Evolutionary conservation across 2,888 invertebrate species (phyloP), one percentile per base, ranked within the genome.

Genomic region (Rambutsinella grinnellia): DNA sequence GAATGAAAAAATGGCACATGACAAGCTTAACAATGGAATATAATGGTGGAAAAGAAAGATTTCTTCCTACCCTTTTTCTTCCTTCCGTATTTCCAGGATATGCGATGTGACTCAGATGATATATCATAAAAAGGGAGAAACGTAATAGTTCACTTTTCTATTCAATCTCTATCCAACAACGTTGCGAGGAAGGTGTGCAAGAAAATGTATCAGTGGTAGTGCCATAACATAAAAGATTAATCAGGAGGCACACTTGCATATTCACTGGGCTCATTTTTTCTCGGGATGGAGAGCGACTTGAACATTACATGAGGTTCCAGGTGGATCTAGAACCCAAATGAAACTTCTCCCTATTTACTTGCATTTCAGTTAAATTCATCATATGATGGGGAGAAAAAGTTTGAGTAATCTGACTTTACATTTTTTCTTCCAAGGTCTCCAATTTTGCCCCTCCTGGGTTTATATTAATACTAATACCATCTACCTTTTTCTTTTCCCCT

Each of bases 181-280:
- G 23, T 19, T 19, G 21, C 24, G 61, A 75, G 49, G 21, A 51
- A 54, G 56, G 49, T 23, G 23, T 47, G 24, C n/a, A 62, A 17
- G 65, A 65, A 54, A 44, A 68, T 67, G 67, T 66, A 72, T 68
- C 68, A 72, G 60, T 69, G 76, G 46, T 65, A 76, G n/a, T 60
- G 69, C n/a, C 65, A 69, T 65, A 76, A 63, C 69, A 76, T 76
- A 65, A 76, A 76, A 69, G 65, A 76, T 69, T 76, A 76, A 76
- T 76, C 69, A 76, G 69, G 54, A 60, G 46, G 54, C 63, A 60
- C 53, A 46, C 63, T 76, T 68, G 63, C 75, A 68, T 75, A 68
- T 68, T 75, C 68, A 75, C 67, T 47, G 36, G 54, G 54, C 13
- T 24, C n/a, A n/a, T n/a, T n/a, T n/a, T n/a, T n/a, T n/a, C n/a